Percentiles rank a stretch among this genome's conserved stretches.
These are phyloP conservation scores for Lepisosteus osseus DNA, from an alignment of 2,113 vertebrate genomes.

Conservation along the genomic window DNA sequence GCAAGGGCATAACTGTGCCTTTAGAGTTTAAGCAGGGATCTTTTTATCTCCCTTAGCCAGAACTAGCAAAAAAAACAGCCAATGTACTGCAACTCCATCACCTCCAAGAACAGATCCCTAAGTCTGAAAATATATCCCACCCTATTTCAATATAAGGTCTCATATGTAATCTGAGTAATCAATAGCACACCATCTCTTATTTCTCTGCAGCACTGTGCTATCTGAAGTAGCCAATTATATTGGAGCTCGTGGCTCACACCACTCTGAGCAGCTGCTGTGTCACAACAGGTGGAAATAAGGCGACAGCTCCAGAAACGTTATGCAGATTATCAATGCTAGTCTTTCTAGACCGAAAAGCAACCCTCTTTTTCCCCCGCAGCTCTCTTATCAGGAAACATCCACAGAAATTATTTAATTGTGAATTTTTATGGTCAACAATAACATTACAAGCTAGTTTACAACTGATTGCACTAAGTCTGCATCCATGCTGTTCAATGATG, in stretches of 20 bases:
- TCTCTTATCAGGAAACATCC: neutral
- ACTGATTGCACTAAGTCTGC: neutral
- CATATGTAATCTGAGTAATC: neutral
- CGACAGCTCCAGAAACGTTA: neutral
- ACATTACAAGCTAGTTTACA: neutral
- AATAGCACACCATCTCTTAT: constrained; percentile 11
- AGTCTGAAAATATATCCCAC: neutral
- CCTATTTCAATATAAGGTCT: neutral
- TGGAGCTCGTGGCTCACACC: constrained; percentile 52
- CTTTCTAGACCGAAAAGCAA: constrained; percentile 33
- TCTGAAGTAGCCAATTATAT: constrained; percentile 47
- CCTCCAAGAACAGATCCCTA: no score
- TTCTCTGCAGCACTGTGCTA: constrained; percentile 28
- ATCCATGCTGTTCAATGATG: neutral
- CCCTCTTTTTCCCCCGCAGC: neutral
- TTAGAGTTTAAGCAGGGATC: no score
- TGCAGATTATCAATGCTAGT: constrained; percentile 6
- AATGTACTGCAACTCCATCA: no score
- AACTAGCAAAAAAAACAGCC: no score
- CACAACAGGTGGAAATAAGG: neutral
- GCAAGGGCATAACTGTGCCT: no score
- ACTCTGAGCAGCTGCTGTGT: constrained; percentile 26
- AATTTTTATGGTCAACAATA: neutral
- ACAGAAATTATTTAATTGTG: neutral
- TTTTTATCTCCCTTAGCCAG: no score